These are phyloP conservation scores for Bos javanicus DNA, from an alignment of 2,113 vertebrate genomes.

Conservation along the genomic window DNA sequence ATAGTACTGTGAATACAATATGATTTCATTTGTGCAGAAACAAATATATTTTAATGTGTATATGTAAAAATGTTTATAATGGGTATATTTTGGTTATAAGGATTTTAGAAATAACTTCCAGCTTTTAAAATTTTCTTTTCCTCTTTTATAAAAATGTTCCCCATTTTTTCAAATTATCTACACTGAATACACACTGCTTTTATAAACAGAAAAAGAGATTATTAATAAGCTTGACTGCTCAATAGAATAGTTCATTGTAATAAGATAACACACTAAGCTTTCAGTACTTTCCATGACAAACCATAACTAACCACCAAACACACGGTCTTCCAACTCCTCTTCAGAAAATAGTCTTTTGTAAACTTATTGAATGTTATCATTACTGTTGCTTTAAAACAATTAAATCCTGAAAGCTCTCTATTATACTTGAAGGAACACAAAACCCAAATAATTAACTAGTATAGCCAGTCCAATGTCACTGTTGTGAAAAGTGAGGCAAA, in stretches of 20 bases:
- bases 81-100: neutral
- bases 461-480: neutral
- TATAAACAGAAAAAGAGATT: neutral
- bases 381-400: constrained; percentile 4
- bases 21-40: neutral
- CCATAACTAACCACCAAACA: neutral
- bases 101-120: neutral
- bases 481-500: neutral
- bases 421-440: neutral
- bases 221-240: constrained; percentile 27
- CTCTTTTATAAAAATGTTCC: neutral
- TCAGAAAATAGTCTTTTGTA: neutral
- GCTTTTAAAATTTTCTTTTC: neutral
- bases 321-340: neutral
- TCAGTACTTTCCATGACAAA: neutral
- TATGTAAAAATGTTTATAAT: neutral
- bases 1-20: neutral
- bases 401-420: neutral
- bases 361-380: constrained; percentile 23
- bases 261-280: neutral
- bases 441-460: neutral
- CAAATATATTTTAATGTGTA: neutral
- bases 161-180: neutral
- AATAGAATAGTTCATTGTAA: neutral
- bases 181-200: neutral